A percentile compares a stretch with the other conserved stretches of the same genome.
Evolutionary conservation across 2,888 invertebrate genomes (phyloP).

Genomic region (Yponomeuta malinellus): DNA sequence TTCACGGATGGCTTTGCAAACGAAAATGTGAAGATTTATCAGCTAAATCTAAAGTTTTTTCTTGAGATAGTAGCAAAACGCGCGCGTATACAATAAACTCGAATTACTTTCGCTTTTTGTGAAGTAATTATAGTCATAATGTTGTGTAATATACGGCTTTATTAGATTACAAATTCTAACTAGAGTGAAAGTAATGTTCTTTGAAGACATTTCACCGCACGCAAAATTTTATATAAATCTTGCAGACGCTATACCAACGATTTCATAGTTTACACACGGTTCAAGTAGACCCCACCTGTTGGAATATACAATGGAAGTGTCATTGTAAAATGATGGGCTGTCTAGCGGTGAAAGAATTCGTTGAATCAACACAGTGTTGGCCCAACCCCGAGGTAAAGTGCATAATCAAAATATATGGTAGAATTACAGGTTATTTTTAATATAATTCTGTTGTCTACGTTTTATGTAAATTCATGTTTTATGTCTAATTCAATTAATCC

Average conservation of each 20-base stretch:
- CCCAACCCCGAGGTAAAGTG: constrained; percentile 2
- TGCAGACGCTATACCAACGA: neutral
- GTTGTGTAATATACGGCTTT: neutral
- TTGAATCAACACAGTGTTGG: neutral
- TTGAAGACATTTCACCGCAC: neutral
- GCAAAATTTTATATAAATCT: neutral
- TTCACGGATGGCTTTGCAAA: too few relatives aligned
- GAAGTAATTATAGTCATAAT: too few relatives aligned
- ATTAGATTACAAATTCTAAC: neutral
- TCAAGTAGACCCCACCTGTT: neutral
- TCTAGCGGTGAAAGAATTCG: constrained; percentile 5
- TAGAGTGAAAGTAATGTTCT: neutral
- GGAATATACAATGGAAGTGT: neutral
- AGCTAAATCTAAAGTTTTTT: too few relatives aligned
- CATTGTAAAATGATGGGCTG: constrained; percentile 7
- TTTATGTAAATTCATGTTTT: too few relatives aligned
- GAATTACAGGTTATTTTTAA: neutral
- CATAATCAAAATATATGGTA: neutral
- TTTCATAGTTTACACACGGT: neutral
- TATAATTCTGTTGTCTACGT: too few relatives aligned
- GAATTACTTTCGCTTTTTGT: too few relatives aligned
- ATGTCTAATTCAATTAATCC: too few relatives aligned
- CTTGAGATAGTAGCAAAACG: too few relatives aligned
- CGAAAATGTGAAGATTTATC: too few relatives aligned
- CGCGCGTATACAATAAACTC: too few relatives aligned